Conservation (phyloP, 2,888 invertebrate species). For the Protonemura montana region DNA sequence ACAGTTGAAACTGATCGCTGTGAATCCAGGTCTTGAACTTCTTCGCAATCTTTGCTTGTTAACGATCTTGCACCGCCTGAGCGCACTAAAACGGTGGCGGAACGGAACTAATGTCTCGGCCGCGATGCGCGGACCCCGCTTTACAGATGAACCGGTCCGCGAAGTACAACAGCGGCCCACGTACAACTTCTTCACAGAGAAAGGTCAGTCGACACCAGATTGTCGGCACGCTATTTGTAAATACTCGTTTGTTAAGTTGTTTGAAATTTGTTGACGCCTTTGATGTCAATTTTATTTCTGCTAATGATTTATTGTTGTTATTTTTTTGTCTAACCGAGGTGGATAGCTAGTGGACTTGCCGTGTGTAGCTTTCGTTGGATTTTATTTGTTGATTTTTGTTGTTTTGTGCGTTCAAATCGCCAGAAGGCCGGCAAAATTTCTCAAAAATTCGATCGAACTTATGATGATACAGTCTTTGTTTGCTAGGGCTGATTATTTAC, state of each 20-base stretch:
- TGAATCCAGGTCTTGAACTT: no score
- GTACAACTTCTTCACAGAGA: slow-evolving; percentile 63
- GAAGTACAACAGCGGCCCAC: slow-evolving; percentile 53
- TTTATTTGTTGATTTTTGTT: slow-evolving; percentile 14
- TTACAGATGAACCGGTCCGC: slow-evolving; percentile 35
- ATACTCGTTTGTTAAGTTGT: not conserved
- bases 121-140: not conserved
- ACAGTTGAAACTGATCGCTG: no score
- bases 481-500: no score
- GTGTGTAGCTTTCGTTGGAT: slow-evolving; percentile 21
- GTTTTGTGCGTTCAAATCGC: not conserved
- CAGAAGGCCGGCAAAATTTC: no score
- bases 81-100: not conserved
- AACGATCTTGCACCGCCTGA: no score
- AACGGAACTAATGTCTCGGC: not conserved
- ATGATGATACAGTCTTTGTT: no score
- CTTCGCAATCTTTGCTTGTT: no score
- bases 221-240: not conserved
- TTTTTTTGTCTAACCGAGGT: slow-evolving; percentile 15
- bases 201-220: slow-evolving; percentile 59
- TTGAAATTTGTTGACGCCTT: not conserved
- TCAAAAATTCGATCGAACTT: no score
- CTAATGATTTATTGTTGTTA: slow-evolving; percentile 7
- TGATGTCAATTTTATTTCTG: not conserved
- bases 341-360: not conserved